Conservation (phyloP, 2,888 invertebrate species). For the Hypercompe scribonia region DNA sequence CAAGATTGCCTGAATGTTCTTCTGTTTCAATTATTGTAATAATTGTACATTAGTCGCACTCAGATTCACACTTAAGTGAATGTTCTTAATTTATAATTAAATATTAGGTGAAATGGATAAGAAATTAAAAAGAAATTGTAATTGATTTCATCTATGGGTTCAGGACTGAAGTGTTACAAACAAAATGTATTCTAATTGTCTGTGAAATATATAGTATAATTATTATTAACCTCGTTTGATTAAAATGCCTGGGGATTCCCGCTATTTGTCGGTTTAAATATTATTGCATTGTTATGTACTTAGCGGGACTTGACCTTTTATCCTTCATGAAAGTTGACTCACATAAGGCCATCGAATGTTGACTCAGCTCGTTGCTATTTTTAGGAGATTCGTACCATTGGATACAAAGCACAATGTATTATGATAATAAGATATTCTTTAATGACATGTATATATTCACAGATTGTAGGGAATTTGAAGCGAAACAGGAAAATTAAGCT, state of each 20-base stretch:
- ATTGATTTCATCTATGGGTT: background rate
- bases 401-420: background rate
- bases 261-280: background rate
- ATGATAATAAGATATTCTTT: background rate
- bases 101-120: background rate
- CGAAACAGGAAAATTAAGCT: background rate
- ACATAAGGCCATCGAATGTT: background rate
- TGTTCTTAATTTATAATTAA: background rate
- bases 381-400: background rate
- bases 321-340: background rate
- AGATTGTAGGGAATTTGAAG: background rate
- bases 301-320: background rate
- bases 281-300: background rate
- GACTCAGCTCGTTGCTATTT: background rate
- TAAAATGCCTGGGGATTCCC: background rate
- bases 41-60: too few species aligned
- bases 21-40: too few species aligned
- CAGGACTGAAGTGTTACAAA: background rate
- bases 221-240: background rate
- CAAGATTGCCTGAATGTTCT: too few species aligned
- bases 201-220: background rate
- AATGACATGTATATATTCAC: background rate
- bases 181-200: background rate
- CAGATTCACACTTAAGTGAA: too few species aligned
- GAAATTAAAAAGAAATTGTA: background rate